Evolutionary conservation across 2,113 vertebrate genomes (phyloP).

Genomic region (Hemichromis elongatus): DNA sequence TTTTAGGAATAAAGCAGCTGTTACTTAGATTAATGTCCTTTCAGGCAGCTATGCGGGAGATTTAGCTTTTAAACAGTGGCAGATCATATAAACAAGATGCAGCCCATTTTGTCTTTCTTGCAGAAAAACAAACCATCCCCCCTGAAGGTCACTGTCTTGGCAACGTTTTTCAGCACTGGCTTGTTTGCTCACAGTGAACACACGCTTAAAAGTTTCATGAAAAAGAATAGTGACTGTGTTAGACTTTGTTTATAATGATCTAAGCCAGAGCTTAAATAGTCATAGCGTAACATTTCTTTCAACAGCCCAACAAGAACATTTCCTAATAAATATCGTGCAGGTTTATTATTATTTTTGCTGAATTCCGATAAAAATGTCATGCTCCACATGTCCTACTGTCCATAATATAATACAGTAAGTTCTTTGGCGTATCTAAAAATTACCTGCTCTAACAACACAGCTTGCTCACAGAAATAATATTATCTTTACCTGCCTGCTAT

Average conservation of each 20-base stretch:
- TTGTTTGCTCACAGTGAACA: not conserved
- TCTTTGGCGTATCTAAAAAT: not conserved
- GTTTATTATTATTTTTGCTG: not conserved
- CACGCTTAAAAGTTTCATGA: not conserved
- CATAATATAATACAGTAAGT: not conserved
- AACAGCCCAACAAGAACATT: not conserved
- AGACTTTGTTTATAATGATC: not conserved
- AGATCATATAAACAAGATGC: not conserved
- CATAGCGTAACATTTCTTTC: not conserved
- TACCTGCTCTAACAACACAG: not conserved
- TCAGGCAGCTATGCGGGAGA: not conserved
- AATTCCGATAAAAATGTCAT: not conserved
- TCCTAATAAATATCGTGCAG: not conserved
- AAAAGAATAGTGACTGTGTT: not conserved
- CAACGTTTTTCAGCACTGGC: not conserved
- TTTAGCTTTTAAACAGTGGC: not conserved
- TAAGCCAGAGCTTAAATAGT: not conserved
- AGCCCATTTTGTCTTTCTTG: not conserved
- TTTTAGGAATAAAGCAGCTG: not conserved
- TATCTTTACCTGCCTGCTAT: slow-evolving; percentile 72
- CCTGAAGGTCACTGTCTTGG: not conserved
- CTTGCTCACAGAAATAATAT: not conserved
- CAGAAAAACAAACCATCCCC: not conserved
- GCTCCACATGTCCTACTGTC: not conserved
- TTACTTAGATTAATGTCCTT: not conserved